Conservation (phyloP, 1,140 invertebrate genomes). For the Antheraea mylitta region DNA sequence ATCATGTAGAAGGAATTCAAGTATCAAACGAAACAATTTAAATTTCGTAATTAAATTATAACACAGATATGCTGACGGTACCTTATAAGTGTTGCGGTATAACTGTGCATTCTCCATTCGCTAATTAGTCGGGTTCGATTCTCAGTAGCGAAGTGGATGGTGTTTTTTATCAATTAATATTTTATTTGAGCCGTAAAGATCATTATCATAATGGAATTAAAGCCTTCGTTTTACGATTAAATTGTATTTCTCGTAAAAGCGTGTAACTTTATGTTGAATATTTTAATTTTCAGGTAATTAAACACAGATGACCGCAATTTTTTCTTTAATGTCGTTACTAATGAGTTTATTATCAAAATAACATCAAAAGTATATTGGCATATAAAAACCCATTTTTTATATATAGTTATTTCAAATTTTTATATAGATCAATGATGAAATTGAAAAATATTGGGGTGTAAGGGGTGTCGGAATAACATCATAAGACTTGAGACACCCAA, state of each 20-base stretch:
- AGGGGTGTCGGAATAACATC: too few relatives aligned
- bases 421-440: too few relatives aligned
- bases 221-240: constrained; percentile 34
- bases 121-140: constrained; percentile 46
- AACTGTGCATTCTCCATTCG: constrained; percentile 32
- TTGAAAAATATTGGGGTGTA: too few relatives aligned
- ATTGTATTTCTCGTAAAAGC: background rate
- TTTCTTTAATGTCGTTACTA: too few relatives aligned
- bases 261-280: background rate
- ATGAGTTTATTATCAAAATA: too few relatives aligned
- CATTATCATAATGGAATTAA: constrained; percentile 38
- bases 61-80: constrained; percentile 16
- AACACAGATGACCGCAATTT: too few relatives aligned
- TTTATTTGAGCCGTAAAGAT: constrained; percentile 44
- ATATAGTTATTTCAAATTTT: too few relatives aligned
- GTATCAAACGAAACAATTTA: background rate
- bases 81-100: constrained; percentile 36
- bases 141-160: constrained; percentile 27
- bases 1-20: too few relatives aligned
- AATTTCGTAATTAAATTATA: background rate
- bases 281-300: background rate
- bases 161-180: constrained; percentile 39
- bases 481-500: too few relatives aligned
- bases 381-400: too few relatives aligned
- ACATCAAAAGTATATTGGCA: too few relatives aligned